Conservation (phyloP, 2,113 vertebrate genomes). For the Austrofundulus limnaeus region DNA sequence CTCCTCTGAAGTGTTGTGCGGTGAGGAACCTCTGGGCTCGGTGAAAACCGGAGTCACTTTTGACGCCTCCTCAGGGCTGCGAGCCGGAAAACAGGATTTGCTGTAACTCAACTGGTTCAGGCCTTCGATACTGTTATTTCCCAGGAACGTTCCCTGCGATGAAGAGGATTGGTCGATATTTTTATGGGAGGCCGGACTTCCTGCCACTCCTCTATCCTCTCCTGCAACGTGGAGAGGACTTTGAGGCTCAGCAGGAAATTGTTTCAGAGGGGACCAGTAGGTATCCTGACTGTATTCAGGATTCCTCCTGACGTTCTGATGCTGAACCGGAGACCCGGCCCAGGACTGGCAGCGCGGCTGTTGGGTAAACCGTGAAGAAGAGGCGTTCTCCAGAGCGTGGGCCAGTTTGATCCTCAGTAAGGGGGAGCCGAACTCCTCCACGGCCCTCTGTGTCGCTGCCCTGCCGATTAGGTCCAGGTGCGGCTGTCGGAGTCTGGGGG, state of each 20-base stretch:
- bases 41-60: conserved; percentile 68
- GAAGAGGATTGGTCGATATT: conserved; percentile 40
- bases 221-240: conserved; percentile 40
- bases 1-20: conserved; percentile 63
- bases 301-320: conserved; percentile 35
- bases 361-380: conserved; percentile 43
- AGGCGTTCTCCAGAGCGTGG: conserved; percentile 61
- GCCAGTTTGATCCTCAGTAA: conserved; percentile 73
- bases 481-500: conserved; percentile 44
- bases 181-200: conserved; percentile 41
- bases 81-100: conserved; percentile 63
- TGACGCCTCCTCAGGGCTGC: conserved; percentile 72
- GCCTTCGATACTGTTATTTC: conserved; percentile 65
- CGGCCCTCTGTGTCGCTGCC: conserved; percentile 75
- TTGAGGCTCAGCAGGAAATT: conserved; percentile 21
- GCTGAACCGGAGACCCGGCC: conserved; percentile 71
- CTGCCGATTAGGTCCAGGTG: conserved; percentile 69
- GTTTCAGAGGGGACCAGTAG: conserved; percentile 47
- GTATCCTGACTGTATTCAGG: conserved; percentile 33
- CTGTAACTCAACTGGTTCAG: conserved; percentile 79
- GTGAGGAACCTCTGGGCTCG: conserved; percentile 56
- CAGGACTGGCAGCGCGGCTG: conserved; percentile 76
- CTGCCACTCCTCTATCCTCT: conserved; percentile 14
- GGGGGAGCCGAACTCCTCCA: conserved; percentile 81
- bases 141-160: conserved; percentile 52